phyloP scores from a whole-genome alignment of 1,140 invertebrate species.

The Phenacoccus solenopsis region DNA sequence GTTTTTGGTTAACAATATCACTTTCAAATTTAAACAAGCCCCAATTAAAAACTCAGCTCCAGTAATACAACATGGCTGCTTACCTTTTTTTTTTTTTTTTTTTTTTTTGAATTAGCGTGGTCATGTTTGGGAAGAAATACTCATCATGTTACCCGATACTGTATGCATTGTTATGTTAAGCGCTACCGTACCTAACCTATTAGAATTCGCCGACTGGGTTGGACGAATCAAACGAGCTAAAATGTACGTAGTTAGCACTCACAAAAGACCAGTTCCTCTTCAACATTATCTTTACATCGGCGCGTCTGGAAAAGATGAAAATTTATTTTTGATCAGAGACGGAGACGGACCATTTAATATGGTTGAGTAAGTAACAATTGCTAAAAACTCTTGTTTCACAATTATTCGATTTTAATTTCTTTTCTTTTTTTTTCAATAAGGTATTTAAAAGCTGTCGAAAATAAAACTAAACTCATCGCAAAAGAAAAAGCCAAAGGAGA shows the following conservation, averaged over 20 bases:
- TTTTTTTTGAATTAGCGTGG: conserved; percentile 79
- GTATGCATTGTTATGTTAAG: conserved; percentile 95
- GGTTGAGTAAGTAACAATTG: conserved; percentile 44
- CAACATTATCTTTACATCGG: conserved; percentile 90
- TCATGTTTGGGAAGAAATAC: conserved; percentile 97
- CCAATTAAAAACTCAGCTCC: too few species aligned
- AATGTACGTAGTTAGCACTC: conserved; percentile 89
- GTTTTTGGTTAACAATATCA: conserved; percentile 26
- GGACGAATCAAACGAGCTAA: conserved; percentile 83
- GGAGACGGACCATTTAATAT: conserved; percentile 52
- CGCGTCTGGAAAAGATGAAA: conserved; percentile 45
- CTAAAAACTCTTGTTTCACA: neutral
- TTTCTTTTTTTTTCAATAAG: conserved; percentile 15
- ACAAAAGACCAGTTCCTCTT: conserved; percentile 86
- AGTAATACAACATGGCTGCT: too few species aligned
- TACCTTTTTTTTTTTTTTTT: too few species aligned
- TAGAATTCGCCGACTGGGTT: conserved; percentile 96
- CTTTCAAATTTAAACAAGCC: too few species aligned
- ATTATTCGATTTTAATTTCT: neutral
- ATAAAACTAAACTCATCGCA: neutral
- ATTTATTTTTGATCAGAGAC: conserved; percentile 75
- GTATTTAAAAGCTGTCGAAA: conserved; percentile 27
- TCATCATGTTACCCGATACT: conserved; percentile 87
- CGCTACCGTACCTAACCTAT: conserved; percentile 94
- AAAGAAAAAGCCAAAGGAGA: conserved; percentile 16